Evolutionary conservation across 1,140 invertebrate genomes (phyloP), one percentile per base, ranked within the genome.

Genomic region (Drosophila grimshawi): DNA sequence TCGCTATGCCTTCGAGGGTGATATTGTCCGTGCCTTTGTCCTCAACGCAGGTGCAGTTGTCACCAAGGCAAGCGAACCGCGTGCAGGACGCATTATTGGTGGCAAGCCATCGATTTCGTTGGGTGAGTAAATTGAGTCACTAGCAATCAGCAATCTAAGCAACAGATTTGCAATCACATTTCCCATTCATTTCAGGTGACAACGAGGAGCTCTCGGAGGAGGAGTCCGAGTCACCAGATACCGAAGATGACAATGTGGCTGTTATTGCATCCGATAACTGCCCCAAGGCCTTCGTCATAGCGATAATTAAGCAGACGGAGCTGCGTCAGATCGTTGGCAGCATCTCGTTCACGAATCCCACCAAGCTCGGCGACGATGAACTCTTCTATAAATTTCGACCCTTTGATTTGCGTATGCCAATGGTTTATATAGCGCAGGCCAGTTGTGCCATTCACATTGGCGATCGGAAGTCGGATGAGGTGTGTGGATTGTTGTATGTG

Each of bases 1-100:
- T 78, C 98, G 98, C 80, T 93, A 97, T 80, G 96, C 97, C 10
- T 93, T 98, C 53, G 96, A 98, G 81, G 96, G 96, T 2, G 97
- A 98, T 93, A 88, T 95, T 65, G 97, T 98, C 19, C 94, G 91
- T 3, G 86, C 89, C 7, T 82, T 92, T 77, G 88, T 93, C 0
- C 57, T 88, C 29, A 74, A 90, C 91, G 80, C 61, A 39, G 94
- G 62, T 27, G 69, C 75, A 81, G 43, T 27, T 4, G 49, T 10
- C 8, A 35, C 33, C n/a, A 70, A 56, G 8, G 7, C 56, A 35
- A 51, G n/a, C 1, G 68, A 80, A 8, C 5, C 30, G 0, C 10
- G 32, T 19, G 8, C 56, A 0, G 51, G 46, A 0, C 61, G 60
- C 5, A 78, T 89, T 32, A 79, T 52, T 7, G 90, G 76, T 1